Conservation (phyloP, 1,140 invertebrate species). For the Latrodectus geometricus region DNA sequence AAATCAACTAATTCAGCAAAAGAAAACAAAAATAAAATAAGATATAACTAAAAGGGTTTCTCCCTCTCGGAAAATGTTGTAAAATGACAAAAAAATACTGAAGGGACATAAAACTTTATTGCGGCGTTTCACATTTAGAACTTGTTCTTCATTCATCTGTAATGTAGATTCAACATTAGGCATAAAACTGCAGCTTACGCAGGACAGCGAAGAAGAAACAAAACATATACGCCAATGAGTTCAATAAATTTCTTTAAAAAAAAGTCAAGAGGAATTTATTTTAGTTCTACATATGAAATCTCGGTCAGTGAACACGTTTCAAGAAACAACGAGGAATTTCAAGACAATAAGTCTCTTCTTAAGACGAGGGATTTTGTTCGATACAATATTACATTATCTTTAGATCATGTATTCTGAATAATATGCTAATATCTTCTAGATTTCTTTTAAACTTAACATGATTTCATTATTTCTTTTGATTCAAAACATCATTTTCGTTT, state of each 20-base stretch:
- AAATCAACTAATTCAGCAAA: not conserved
- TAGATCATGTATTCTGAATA: too few relatives aligned
- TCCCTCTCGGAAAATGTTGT: not conserved
- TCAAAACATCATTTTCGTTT: too few relatives aligned
- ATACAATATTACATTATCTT: too few relatives aligned
- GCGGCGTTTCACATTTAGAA: constrained; percentile 57
- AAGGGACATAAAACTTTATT: constrained; percentile 54
- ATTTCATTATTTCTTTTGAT: too few relatives aligned
- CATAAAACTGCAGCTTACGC: constrained; percentile 30
- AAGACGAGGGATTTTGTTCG: not conserved
- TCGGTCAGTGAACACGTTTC: constrained; percentile 38
- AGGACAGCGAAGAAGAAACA: constrained; percentile 18
- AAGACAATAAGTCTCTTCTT: constrained; percentile 19
- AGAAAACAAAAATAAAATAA: not conserved
- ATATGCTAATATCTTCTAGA: too few relatives aligned
- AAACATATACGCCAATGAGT: constrained; percentile 47
- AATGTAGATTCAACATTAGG: constrained; percentile 49
- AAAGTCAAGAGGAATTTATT: constrained; percentile 54
- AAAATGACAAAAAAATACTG: constrained; percentile 44
- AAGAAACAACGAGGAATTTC: constrained; percentile 21
- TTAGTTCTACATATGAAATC: constrained; percentile 50
- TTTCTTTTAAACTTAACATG: too few relatives aligned
- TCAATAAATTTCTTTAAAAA: constrained; percentile 49
- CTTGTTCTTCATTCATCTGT: constrained; percentile 38
- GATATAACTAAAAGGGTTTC: not conserved